phyloP scores from a whole-genome alignment of 2,113 vertebrate species.

The Corythornis madagascariensis region DNA sequence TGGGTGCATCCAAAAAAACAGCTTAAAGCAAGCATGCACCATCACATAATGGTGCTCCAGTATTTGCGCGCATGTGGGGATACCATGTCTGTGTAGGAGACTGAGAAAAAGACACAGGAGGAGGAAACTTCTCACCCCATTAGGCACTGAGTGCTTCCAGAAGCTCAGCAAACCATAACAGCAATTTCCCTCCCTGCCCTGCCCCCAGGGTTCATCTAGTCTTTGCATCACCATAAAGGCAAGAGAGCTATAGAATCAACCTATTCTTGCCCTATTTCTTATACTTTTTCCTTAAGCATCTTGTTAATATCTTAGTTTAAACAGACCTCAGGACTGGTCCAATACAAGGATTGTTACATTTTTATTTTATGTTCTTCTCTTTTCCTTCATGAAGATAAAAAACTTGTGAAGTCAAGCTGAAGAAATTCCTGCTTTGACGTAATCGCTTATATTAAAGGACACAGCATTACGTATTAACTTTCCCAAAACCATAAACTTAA shows the following conservation, averaged over 20 bases:
- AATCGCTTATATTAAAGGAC: background rate
- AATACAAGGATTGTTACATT: background rate
- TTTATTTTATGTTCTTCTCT: background rate
- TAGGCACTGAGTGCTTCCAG: conserved; percentile 68
- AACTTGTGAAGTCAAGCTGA: background rate
- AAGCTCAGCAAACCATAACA: conserved; percentile 55
- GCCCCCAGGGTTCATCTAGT: conserved; percentile 18
- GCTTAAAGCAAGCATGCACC: background rate
- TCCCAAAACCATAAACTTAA: background rate
- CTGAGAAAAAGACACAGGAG: conserved; percentile 23
- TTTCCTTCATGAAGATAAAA: background rate
- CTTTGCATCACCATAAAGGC: background rate
- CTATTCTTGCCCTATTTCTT: background rate
- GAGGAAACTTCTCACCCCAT: conserved; percentile 60
- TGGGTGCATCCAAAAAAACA: background rate
- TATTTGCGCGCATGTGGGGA: background rate
- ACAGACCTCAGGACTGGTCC: background rate
- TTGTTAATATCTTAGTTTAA: background rate
- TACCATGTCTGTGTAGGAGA: background rate
- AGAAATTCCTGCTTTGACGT: background rate
- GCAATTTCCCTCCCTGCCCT: conserved; percentile 37
- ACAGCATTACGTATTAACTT: background rate
- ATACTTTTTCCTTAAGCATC: background rate
- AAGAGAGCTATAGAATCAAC: conserved; percentile 4
- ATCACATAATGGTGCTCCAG: background rate